Conservation (phyloP, 2,797 vertebrate genomes). For the Sitta carolinensis region DNA sequence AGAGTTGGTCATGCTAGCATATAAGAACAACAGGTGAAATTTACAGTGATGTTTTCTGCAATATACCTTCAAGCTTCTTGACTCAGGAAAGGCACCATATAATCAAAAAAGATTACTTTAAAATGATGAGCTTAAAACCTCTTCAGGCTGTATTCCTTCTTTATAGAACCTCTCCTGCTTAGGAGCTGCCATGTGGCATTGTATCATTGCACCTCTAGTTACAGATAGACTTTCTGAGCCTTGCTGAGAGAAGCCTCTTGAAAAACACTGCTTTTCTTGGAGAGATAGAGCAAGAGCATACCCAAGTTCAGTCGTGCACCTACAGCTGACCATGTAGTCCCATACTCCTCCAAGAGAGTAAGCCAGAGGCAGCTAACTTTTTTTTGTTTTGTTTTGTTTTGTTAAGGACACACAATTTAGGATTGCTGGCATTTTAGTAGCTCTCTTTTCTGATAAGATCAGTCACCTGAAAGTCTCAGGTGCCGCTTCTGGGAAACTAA, state of each 20-base stretch:
- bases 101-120: not conserved
- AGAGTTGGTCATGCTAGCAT: accelerated
- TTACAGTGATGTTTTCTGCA: not conserved
- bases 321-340: not conserved
- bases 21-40: not conserved
- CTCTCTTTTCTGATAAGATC: not conserved
- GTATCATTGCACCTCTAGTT: not conserved
- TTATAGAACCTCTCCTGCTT: not conserved
- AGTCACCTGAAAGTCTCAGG: not conserved
- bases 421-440: not conserved
- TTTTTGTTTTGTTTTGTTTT: not conserved
- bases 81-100: not conserved
- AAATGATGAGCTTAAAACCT: not conserved
- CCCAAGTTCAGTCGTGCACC: not conserved
- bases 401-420: not conserved
- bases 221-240: not conserved
- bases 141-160: not conserved
- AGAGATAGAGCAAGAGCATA: not conserved
- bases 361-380: not conserved
- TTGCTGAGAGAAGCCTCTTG: not conserved
- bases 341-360: not conserved
- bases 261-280: not conserved
- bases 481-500: not conserved
- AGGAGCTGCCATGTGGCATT: not conserved
- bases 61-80: not conserved